Evolutionary conservation across 2,888 invertebrate species (phyloP), one percentile per base, ranked within the genome.

Genomic region (Ennomos quercinarius): DNA sequence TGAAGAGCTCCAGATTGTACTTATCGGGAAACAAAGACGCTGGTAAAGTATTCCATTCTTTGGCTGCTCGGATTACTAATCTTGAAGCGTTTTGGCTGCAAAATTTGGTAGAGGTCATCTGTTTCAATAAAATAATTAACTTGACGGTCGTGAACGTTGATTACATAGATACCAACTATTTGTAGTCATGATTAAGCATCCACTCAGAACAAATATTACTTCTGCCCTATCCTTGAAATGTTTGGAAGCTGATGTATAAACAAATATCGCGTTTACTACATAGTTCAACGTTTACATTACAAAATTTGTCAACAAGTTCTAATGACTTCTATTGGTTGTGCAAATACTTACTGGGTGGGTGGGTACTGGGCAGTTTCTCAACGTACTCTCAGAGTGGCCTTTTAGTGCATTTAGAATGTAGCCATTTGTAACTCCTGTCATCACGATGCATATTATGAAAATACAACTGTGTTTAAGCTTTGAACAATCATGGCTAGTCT

Each of bases 331-430:
- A 48, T 47, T 55, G 54, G 63, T 68, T 67, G 67, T 64, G 61
- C 46, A 69, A 69, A 69, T 61, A 55, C 43, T 60, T 57, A 61
- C 63, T 53, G 54, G 58, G 58, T 51, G 42, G n/a, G n/a, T n/a
- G n/a, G n/a, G n/a, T n/a, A n/a, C n/a, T n/a, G n/a, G 51, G 55
- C 51, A 49, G 61, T 68, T 66, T 64, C 63, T 27, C 56, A 69
- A 67, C 42, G 44, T 10, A 57, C 47, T 54, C 54, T 59, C 6
- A 63, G 57, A 56, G 50, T 55, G 50, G 49, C 36, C 44, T 56
- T 35, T 51, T 46, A 47, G 57, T 49, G 57, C 13, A 46, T 57
- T 60, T 47, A 45, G 13, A 57, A 54, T 47, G 50, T 61, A 49
- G 54, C 52, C 35, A 40, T 49, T 56, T 34, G 37, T 37, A 39